Conservation (phyloP, 53 echinoderm and acorn worm species). For the Crossaster papposus region DNA sequence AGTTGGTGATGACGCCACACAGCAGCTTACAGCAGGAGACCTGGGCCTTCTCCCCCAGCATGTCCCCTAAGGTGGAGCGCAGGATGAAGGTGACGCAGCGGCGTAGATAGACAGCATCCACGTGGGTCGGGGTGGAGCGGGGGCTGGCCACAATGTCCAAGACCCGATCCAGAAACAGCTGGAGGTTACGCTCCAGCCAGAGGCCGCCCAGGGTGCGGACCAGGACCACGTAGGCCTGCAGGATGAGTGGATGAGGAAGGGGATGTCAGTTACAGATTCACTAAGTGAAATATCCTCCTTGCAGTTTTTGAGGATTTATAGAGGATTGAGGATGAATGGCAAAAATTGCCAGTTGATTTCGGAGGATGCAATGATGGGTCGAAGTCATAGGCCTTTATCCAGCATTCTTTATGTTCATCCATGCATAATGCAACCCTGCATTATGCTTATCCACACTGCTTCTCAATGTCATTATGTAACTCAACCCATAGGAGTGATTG, state of each 20-base stretch:
- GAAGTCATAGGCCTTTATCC: no score
- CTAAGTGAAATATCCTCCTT: neutral
- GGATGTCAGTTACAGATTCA: neutral
- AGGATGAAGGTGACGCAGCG: conserved; percentile 95
- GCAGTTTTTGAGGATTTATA: no score
- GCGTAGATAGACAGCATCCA: conserved; percentile 93
- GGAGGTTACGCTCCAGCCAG: conserved; percentile 94
- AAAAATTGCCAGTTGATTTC: no score
- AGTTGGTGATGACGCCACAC: conserved; percentile 84
- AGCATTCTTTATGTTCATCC: no score
- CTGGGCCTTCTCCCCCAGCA: conserved; percentile 97
- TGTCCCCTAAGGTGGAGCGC: conserved; percentile 84
- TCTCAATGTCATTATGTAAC: no score
- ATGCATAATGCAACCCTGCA: no score
- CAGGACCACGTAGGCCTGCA: conserved; percentile 82
- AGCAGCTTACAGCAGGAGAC: conserved; percentile 92
- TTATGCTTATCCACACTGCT: no score
- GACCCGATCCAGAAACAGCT: conserved; percentile 81
- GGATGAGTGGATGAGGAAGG: neutral
- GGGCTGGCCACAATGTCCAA: conserved; percentile 91
- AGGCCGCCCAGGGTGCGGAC: conserved; percentile 91
- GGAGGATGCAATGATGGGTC: no score
- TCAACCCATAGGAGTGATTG: no score
- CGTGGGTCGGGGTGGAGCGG: conserved; percentile 92
- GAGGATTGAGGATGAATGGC: no score